Evolutionary conservation across 2,888 invertebrate genomes (phyloP).

Genomic region (Drosophila multiciliata): DNA sequence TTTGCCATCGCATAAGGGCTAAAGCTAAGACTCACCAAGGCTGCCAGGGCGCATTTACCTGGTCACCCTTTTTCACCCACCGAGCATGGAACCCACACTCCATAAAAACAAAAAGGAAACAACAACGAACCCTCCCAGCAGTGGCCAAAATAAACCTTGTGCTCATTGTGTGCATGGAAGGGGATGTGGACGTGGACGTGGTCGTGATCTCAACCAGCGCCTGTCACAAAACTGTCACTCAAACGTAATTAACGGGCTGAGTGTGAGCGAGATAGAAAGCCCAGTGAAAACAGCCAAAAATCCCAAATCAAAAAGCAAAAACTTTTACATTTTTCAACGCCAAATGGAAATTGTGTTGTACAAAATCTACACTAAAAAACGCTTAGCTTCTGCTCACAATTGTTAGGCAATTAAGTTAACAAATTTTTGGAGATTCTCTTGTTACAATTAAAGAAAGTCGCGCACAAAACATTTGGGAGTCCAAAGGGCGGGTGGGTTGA

Average conservation of each 20-base stretch:
- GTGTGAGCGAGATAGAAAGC: slow-evolving; percentile 19
- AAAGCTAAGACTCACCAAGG: slow-evolving; percentile 19
- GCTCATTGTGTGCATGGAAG: not conserved
- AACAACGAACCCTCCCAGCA: slow-evolving; percentile 6
- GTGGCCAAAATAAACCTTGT: slow-evolving; percentile 5
- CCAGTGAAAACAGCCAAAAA: slow-evolving; percentile 25
- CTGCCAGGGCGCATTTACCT: slow-evolving; percentile 66
- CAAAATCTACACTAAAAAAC: slow-evolving; percentile 54
- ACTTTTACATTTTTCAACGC: slow-evolving; percentile 59
- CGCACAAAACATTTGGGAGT: slow-evolving; percentile 1
- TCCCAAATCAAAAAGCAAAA: slow-evolving; percentile 56
- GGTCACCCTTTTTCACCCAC: slow-evolving; percentile 77
- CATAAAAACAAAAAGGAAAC: not conserved
- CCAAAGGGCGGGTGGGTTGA: not conserved
- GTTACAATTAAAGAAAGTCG: slow-evolving; percentile 48
- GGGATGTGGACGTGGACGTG: slow-evolving; percentile 32
- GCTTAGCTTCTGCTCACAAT: slow-evolving; percentile 33
- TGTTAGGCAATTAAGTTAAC: slow-evolving; percentile 58
- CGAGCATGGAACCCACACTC: slow-evolving; percentile 21
- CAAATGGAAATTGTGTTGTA: slow-evolving; percentile 30
- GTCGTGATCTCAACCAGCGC: slow-evolving; percentile 40
- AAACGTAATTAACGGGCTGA: slow-evolving; percentile 78
- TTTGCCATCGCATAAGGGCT: slow-evolving; percentile 26
- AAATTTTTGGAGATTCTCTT: slow-evolving; percentile 49
- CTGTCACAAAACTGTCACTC: slow-evolving; percentile 82